Base-by-base conservation (phyloP, 2,113 vertebrate genomes). In the Corythaeola cristata region DNA sequence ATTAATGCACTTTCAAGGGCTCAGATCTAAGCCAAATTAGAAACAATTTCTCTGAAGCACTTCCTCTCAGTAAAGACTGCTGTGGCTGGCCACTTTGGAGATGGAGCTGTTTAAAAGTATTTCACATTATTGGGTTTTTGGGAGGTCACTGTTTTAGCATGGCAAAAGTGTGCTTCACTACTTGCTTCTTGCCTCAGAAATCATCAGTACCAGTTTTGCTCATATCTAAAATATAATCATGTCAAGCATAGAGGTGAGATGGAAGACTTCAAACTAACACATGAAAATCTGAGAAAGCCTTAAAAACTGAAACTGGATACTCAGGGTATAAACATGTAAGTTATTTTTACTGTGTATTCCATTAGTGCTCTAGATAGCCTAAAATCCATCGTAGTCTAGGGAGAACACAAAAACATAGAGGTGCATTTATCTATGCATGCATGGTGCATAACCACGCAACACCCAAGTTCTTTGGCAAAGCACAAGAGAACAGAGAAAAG, bases 231-330 rank as follows among this genome's bases (percentile, higher is more conserved):
- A 83, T n/a, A 41, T 30, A 49, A 78, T 39, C 39, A 28, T 33
- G 74, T 75, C 52, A 56, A 91, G 45, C 53, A 56, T 23, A 68
- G 58, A 71, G 37, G 68, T 68, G 71, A 6, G 41, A 79, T 22
- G 26, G 50, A 90, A 90, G 69, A 41, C 47, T 52, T 67, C 71
- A 90, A 74, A 74, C 50, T 74, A 73, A 77, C 15, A 35, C 1
- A 8, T 24, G 64, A 92, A 92, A 79, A 90, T 64, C 66, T 56
- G 79, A 93, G 79, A 71, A 94, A 78, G 56, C 52, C 63, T 56
- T 88, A 62, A 96, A 96, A 96, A 35, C 64, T 77, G 88, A 77
- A 93, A 60, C 59, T 37, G 58, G 88, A 60, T 93, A 58, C 26
- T 85, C n/a, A 33, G 58, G 67, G 76, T 94, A 85, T 92, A 94